Evolutionary conservation across 2,888 invertebrate genomes (phyloP), one percentile per base, ranked within the genome.

Genomic region (Eupithecia subumbrata): DNA sequence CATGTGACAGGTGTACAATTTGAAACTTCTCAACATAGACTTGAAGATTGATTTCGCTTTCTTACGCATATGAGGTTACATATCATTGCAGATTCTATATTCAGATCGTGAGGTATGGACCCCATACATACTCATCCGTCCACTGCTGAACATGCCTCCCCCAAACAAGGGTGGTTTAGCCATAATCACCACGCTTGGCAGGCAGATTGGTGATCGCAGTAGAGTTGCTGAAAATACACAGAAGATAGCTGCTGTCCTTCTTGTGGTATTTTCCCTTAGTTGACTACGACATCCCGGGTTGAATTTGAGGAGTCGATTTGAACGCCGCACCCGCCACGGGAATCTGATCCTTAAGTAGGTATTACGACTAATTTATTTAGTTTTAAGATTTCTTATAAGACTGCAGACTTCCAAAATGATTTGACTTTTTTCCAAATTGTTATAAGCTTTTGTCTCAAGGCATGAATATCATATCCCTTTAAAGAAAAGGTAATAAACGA

Each of bases 401-500:
- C 48, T 48, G 48, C 52, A 52, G 22, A 22, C n/a, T 56, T 22
- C 11, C 4, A 56, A 56, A 22, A 3, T 4, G 52, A 22, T 56
- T 22, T 8, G n/a, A 56, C 22, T 11, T 25, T 25, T 12, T 14
- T 2, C 12, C 14, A 12, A 25, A 60, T 60, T 60, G 7, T 64
- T 34, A 34, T 12, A 64, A 64, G 18, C 64, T 34, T 8, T 5
- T 3, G 8, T 18, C 18, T 5, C 2, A 43, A 16, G 30, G 67
- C 25, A 40, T 45, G 40, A 34, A 63, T 70, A 60, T 74, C 45
- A 76, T 71, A 71, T 72, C 66, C 72, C 45, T 71, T 70, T 72
- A 64, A 64, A 66, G 66, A 72, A 70, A 34, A 34, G 37, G 66
- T 67, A 69, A 77, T 75, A 75, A 72, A 52, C 63, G 72, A 75